A percentile compares a stretch with the other conserved stretches of the same genome.
phyloP scores from a whole-genome alignment of 2,888 invertebrate species.

The Chouioia cunea region DNA sequence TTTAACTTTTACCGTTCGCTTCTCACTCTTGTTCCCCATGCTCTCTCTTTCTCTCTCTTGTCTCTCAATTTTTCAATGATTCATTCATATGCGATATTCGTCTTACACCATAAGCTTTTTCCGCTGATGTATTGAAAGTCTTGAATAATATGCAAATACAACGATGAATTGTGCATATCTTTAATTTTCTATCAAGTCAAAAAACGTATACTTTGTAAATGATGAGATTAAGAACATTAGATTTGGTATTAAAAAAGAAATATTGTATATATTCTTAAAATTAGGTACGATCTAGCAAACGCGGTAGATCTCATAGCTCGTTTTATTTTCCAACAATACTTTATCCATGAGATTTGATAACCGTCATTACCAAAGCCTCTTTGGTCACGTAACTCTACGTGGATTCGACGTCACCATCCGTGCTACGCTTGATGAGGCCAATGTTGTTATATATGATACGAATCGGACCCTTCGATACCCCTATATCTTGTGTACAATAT shows the following conservation, averaged over 20 bases:
- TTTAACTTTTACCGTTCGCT: not conserved
- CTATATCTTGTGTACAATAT: no score
- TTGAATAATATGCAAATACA: no score
- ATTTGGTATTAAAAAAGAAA: no score
- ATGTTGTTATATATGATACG: not conserved
- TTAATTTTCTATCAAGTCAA: no score
- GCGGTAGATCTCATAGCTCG: conserved; percentile 55
- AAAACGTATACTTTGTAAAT: no score
- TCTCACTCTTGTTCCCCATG: conserved; percentile 21
- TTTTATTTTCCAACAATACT: conserved; percentile 57
- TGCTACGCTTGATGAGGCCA: conserved; percentile 10
- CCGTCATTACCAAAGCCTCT: conserved; percentile 46
- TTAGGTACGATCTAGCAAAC: conserved; percentile 33
- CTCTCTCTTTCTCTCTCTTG: conserved; percentile 13
- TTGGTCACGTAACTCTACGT: conserved; percentile 25
- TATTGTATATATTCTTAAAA: no score
- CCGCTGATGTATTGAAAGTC: no score
- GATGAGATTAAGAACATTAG: no score
- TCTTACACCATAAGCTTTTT: no score
- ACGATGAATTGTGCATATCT: no score
- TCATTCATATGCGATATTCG: no score
- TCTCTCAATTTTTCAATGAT: not conserved
- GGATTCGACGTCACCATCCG: not conserved
- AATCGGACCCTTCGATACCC: not conserved
- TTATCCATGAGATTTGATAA: conserved; percentile 54